Evolutionary conservation across 1,140 invertebrate species (phyloP), one percentile per base, ranked within the genome.

Genomic region (Idris sp.): DNA sequence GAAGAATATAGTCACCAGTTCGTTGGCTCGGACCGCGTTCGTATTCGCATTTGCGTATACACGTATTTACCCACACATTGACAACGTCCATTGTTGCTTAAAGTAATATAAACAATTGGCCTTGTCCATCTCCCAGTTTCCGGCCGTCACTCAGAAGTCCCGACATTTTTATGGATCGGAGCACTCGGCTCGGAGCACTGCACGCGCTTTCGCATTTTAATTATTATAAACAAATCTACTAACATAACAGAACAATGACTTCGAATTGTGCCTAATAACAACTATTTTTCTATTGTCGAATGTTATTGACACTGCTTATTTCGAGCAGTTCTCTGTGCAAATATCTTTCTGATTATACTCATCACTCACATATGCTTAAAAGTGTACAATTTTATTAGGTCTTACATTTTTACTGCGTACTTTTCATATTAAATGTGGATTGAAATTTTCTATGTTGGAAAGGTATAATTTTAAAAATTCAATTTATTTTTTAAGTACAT

Each of bases 21-120:
- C 78, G 82, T 80, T 74, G 82, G 77, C 75, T 79, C 33, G 62
- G 19, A 10, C 36, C 49, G 67, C 31, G 16, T 62, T 56, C 30
- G 74, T 64, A 59, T 59, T 68, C 25, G 44, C 38, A 41, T 53
- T 76, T 40, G 18, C 64, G 62, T 62, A 28, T 78, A 61, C 18
- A 30, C 61, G 38, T 40, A 67, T 11, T 53, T 56, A 58, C 74
- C 44, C 69, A 64, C 64, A 62, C 69, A 33, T 9, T 18, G 14
- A 49, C 38, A 44, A 41, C 54, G 41, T 78, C 81, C 81, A 86
- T 87, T 86, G 84, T 86, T 84, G 82, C 82, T 76, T 74, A 74
- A 79, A 79, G 83, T 83, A 84, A 86, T 84, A 86, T 84, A 86
- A 85, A 85, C 85, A 87, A 86, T 87, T 86, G 84, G 84, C 85